A percentile compares a stretch with the other conserved stretches of the same genome.
Evolutionary conservation across 2,113 vertebrate genomes (phyloP).

Genomic region (Aptenodytes forsteri): DNA sequence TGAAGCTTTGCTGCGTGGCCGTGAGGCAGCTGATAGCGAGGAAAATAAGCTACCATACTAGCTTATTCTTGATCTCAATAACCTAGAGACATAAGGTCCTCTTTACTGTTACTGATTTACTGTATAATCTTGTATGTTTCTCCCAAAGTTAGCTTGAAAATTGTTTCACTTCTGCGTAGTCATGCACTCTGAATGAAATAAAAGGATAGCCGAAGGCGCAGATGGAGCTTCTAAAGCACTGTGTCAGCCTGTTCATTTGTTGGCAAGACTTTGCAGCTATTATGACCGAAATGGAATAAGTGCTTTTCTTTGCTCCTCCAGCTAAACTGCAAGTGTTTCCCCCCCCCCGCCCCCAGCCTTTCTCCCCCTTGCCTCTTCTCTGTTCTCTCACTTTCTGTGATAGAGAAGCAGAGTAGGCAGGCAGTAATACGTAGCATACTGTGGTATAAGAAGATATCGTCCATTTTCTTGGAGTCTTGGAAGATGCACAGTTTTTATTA

Average conservation of each 20-base stretch:
- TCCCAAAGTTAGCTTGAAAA: not conserved
- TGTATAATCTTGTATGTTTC: not conserved
- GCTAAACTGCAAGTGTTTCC: not conserved
- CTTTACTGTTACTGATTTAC: not conserved
- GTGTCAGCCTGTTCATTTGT: not conserved
- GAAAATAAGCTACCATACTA: not conserved
- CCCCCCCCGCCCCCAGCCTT: not conserved
- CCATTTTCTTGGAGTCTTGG: not conserved
- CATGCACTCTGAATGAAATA: not conserved
- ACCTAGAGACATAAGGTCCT: not conserved
- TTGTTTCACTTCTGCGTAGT: not conserved
- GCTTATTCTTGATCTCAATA: not conserved
- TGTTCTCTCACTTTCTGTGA: not conserved
- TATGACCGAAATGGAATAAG: not conserved
- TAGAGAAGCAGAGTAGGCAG: not conserved
- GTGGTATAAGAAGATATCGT: not conserved
- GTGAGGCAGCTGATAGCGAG: not conserved
- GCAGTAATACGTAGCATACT: not conserved
- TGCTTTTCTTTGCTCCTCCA: not conserved
- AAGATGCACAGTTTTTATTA: not conserved
- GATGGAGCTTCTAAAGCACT: not conserved
- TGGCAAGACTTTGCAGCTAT: not conserved
- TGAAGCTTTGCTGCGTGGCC: not conserved
- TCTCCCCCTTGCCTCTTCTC: fast-evolving
- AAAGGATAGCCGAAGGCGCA: fast-evolving